phyloP scores from a whole-genome alignment of 2,797 vertebrate species.

The Pangasius macronema region DNA sequence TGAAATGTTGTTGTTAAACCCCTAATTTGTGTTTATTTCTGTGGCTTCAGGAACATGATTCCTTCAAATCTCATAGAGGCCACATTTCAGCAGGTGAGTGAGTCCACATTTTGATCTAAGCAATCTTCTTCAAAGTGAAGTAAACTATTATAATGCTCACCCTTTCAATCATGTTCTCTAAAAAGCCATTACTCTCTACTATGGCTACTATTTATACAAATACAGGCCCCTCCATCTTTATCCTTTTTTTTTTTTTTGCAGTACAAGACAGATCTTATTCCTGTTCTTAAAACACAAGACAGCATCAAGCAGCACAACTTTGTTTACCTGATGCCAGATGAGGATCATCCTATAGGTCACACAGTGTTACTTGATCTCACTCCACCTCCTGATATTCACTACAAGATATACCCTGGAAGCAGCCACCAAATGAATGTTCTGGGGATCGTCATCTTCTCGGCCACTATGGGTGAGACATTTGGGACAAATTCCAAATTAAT shows the following conservation, averaged over 20 bases:
- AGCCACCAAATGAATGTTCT: constrained; percentile 90
- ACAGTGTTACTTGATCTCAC: constrained; percentile 83
- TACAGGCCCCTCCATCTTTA: neutral
- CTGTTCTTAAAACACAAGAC: constrained; percentile 72
- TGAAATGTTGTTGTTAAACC: neutral
- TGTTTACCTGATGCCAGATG: constrained; percentile 81
- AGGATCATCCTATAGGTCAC: constrained; percentile 71
- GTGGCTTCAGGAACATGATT: constrained; percentile 83
- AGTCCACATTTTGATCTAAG: neutral
- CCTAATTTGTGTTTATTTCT: constrained; percentile 12
- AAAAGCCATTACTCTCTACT: neutral
- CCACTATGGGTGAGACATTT: constrained; percentile 81
- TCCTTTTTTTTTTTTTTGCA: constrained; percentile 57
- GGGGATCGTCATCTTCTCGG: constrained; percentile 90
- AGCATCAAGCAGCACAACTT: constrained; percentile 72
- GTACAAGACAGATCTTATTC: constrained; percentile 85
- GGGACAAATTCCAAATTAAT: neutral
- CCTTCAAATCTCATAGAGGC: constrained; percentile 88
- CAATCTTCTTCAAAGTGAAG: neutral
- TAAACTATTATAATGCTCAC: neutral
- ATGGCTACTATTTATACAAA: neutral
- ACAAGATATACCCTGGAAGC: constrained; percentile 80
- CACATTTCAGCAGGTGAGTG: constrained; percentile 85
- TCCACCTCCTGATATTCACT: constrained; percentile 77
- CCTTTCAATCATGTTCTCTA: neutral